Conservation (phyloP, 2,113 vertebrate species). For the Uria aalge region DNA sequence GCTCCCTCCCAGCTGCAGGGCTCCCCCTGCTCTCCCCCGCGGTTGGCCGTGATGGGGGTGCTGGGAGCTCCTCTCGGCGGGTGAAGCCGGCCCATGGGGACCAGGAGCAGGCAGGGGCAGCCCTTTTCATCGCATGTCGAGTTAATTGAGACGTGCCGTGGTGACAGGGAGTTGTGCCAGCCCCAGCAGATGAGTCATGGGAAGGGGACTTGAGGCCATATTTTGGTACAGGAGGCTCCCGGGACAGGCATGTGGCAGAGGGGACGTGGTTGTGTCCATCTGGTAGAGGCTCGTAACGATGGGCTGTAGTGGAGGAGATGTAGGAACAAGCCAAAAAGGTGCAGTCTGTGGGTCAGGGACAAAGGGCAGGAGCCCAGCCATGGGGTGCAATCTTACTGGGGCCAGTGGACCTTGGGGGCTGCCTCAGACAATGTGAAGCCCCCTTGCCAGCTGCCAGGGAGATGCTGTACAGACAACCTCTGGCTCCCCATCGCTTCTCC, state of each 20-base stretch:
- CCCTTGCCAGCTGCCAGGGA: background rate
- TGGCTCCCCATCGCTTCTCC: background rate
- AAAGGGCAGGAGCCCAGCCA: background rate
- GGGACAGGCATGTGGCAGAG: background rate
- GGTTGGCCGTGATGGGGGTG: background rate
- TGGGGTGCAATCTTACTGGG: background rate
- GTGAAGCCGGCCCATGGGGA: background rate
- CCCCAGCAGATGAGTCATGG: background rate
- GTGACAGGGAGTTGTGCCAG: background rate
- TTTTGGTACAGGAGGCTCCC: background rate
- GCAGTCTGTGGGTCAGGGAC: background rate
- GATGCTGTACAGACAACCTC: background rate
- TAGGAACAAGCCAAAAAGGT: background rate
- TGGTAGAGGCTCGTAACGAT: background rate
- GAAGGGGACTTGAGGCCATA: background rate
- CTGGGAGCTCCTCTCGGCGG: background rate
- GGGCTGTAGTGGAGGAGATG: background rate
- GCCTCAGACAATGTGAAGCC: background rate
- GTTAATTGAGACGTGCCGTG: background rate
- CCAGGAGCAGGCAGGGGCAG: background rate
- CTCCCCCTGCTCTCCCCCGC: background rate
- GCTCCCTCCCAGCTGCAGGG: slow-evolving; percentile 14
- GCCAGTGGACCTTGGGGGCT: background rate
- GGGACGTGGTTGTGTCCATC: background rate
- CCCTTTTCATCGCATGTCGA: background rate